Evolutionary conservation across 1,140 invertebrate genomes (phyloP).

Genomic region (Cyclargus thomasi): DNA sequence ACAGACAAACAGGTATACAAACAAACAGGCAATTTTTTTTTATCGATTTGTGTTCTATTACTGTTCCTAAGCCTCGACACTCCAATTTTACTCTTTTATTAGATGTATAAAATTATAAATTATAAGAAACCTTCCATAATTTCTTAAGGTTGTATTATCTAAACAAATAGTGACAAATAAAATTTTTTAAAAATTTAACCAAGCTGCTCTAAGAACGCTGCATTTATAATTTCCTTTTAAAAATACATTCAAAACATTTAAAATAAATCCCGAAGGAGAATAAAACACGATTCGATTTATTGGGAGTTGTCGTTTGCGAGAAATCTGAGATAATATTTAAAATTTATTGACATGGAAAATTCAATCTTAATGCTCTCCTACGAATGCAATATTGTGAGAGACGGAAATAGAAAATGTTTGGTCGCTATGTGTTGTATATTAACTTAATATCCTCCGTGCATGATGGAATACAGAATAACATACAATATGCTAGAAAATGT

Average conservation of each 20-base stretch:
- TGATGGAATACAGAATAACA: not conserved
- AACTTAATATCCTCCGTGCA: not conserved
- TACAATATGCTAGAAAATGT: not conserved
- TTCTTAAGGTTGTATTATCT: no score
- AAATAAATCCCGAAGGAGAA: not conserved
- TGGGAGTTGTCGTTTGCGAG: not conserved
- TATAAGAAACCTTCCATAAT: no score
- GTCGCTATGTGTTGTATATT: constrained; percentile 1
- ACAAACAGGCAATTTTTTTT: no score
- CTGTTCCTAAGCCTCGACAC: no score
- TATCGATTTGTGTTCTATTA: no score
- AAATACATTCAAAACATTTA: not conserved
- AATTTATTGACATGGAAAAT: constrained; percentile 13
- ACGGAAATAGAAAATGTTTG: constrained; percentile 12
- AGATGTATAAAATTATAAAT: no score
- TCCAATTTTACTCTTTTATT: no score
- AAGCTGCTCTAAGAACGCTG: no score
- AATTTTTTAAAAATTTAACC: no score
- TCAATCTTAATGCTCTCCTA: not conserved
- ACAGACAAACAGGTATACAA: no score
- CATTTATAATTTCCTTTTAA: not conserved
- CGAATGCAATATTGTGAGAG: not conserved
- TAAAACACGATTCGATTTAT: constrained; percentile 1
- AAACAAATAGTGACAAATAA: no score
- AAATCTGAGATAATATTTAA: constrained; percentile 9